These are phyloP conservation scores for Solenodon paradoxus DNA, from an alignment of 2,113 vertebrate species.

Conservation along the genomic window DNA sequence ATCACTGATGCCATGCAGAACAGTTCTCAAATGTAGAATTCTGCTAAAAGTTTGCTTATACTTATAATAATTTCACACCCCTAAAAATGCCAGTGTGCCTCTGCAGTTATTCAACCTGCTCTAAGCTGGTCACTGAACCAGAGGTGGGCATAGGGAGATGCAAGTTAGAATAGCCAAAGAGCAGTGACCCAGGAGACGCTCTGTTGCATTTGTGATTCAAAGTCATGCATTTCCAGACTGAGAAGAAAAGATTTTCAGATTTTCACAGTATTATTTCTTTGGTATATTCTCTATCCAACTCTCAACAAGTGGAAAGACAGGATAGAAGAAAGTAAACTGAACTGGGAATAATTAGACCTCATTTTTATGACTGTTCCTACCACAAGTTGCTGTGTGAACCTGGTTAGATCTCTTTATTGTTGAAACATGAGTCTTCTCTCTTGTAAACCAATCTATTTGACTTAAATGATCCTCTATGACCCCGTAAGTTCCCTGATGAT, in stretches of 20 bases:
- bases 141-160: neutral
- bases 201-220: neutral
- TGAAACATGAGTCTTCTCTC: neutral
- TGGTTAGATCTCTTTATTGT: neutral
- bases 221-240: neutral
- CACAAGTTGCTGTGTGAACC: neutral
- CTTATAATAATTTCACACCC: neutral
- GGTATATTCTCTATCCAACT: neutral
- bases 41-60: neutral
- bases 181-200: fast-evolving
- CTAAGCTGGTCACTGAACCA: neutral
- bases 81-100: neutral
- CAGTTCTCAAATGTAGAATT: neutral
- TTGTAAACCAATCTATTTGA: neutral
- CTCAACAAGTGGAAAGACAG: neutral
- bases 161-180: neutral
- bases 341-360: neutral
- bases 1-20: neutral
- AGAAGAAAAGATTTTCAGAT: neutral
- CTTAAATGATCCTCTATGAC: neutral
- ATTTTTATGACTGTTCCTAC: neutral
- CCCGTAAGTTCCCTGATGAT: neutral
- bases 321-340: neutral
- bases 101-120: neutral
- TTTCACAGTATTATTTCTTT: neutral